Conservation (phyloP, 2,113 vertebrate species). For the Eleginops maclovinus region DNA sequence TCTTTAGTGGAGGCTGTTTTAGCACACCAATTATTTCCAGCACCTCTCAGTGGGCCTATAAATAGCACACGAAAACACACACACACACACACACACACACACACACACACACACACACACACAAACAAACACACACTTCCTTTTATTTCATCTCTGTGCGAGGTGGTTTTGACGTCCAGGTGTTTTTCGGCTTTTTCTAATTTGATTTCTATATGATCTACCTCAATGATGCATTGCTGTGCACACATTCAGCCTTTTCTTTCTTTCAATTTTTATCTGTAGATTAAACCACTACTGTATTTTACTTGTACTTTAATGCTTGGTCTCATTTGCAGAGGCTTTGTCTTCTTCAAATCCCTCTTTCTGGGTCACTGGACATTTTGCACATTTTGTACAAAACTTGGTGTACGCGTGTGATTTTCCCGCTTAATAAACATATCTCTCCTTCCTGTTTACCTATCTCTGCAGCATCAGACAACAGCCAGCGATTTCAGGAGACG, state of each 20-base stretch:
- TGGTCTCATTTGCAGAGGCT: background rate
- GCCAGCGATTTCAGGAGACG: constrained; percentile 98
- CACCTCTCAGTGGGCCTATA: constrained; percentile 64
- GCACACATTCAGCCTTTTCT: background rate
- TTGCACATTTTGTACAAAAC: background rate
- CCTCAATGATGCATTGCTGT: background rate
- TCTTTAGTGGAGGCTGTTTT: constrained; percentile 42
- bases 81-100: background rate
- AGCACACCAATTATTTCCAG: constrained; percentile 61
- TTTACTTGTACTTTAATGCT: too few species aligned
- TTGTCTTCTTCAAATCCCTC: background rate
- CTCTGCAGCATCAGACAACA: constrained; percentile 93
- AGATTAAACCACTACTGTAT: background rate
- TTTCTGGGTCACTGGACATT: background rate
- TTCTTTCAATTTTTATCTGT: background rate
- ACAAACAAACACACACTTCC: background rate
- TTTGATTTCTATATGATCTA: constrained; percentile 1
- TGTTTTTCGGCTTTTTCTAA: constrained; percentile 35
- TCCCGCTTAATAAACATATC: constrained; percentile 1
- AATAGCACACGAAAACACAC: constrained; percentile 48
- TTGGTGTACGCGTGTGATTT: background rate
- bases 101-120: background rate
- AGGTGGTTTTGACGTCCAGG: constrained; percentile 53
- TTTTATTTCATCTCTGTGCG: constrained; percentile 54
- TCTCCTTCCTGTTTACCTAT: background rate